phyloP scores from a whole-genome alignment of 2,113 vertebrate genomes.

The Ceyx cyanopectus region DNA sequence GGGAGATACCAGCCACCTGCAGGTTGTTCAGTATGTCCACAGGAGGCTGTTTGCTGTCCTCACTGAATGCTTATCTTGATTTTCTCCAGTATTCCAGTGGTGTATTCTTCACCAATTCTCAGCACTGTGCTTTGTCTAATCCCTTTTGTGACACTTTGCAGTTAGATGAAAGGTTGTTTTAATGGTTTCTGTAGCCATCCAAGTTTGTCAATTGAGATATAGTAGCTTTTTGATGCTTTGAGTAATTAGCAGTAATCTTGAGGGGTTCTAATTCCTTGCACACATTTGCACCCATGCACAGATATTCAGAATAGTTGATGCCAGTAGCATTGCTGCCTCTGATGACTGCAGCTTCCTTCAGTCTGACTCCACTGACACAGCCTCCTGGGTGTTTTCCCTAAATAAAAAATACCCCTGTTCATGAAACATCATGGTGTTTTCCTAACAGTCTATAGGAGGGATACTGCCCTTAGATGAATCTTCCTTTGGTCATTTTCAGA shows the following conservation, averaged over 20 bases:
- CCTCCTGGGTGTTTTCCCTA: background rate
- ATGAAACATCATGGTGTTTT: background rate
- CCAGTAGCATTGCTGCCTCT: background rate
- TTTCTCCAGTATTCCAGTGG: background rate
- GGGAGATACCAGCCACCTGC: background rate
- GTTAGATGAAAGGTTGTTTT: background rate
- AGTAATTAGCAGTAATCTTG: background rate
- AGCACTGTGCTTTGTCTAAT: background rate
- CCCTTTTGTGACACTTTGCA: background rate
- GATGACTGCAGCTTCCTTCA: background rate
- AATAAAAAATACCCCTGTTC: background rate
- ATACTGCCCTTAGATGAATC: background rate
- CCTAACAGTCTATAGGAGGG: background rate
- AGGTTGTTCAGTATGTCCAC: background rate
- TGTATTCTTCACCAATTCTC: background rate
- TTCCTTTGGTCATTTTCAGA: background rate
- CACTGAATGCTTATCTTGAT: background rate
- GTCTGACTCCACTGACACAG: background rate
- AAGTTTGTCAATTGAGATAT: background rate
- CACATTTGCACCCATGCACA: rapidly evolving
- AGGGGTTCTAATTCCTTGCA: background rate
- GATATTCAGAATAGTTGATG: background rate
- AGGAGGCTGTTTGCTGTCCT: background rate
- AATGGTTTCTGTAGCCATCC: background rate
- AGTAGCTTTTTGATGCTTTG: background rate